These are phyloP conservation scores for Protobothrops flavoviridis DNA, from an alignment of 2,113 vertebrate species.

Conservation along the genomic window DNA sequence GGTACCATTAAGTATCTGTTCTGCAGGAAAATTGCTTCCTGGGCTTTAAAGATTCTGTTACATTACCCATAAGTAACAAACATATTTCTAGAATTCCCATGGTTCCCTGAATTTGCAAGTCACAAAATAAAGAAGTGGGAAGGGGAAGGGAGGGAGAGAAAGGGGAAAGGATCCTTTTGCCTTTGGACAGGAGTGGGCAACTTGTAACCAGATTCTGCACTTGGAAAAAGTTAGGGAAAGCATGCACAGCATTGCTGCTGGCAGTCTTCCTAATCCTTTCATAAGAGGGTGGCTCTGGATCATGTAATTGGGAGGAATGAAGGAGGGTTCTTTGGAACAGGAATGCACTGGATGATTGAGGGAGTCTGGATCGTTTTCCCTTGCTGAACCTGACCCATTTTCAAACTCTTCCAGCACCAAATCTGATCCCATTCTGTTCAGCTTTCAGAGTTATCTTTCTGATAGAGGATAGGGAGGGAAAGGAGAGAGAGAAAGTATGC, in stretches of 20 bases:
- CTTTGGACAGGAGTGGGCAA: not conserved
- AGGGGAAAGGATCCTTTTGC: not conserved
- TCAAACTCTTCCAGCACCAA: not conserved
- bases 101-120: not conserved
- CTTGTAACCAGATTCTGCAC: not conserved
- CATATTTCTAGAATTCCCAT: not conserved
- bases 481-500: not conserved
- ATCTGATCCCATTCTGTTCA: not conserved
- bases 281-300: not conserved
- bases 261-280: not conserved
- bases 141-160: no score
- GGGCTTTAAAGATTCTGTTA: not conserved
- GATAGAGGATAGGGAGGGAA: not conserved
- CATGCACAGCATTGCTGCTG: not conserved
- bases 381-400: not conserved
- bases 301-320: not conserved
- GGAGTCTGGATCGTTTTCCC: not conserved
- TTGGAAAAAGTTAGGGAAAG: not conserved
- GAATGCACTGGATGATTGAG: not conserved
- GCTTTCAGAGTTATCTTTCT: not conserved
- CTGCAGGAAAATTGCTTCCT: not conserved
- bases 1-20: not conserved
- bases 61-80: not conserved
- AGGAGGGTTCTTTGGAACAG: not conserved
- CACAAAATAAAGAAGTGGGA: not conserved